Percentiles rank a stretch among this genome's conserved stretches.
These are phyloP conservation scores for Eucidaris tribuloides DNA, from an alignment of 35 echinoderm and acorn worm species.

Conservation along the genomic window DNA sequence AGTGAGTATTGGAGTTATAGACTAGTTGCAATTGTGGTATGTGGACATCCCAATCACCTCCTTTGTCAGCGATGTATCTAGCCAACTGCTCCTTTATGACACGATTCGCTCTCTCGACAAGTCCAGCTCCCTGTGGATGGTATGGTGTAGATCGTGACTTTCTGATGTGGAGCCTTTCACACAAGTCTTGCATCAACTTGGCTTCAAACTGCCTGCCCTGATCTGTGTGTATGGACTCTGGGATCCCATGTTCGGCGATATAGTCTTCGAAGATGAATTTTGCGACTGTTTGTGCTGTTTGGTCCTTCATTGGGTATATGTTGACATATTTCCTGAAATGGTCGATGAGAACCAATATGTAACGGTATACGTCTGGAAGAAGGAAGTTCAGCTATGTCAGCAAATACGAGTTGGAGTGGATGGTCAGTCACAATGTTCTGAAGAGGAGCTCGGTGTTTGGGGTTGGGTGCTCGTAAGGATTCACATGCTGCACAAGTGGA, in stretches of 20 bases:
- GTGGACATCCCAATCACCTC: slow-evolving; percentile 3
- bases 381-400: slow-evolving; percentile 11
- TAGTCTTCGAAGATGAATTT: slow-evolving; percentile 18
- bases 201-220: slow-evolving; percentile 41
- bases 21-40: not conserved
- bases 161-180: not conserved
- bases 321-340: slow-evolving; percentile 1
- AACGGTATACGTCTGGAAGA: not conserved
- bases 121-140: slow-evolving; percentile 28
- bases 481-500: not conserved
- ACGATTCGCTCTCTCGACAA: slow-evolving; percentile 14
- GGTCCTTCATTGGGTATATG: slow-evolving; percentile 8
- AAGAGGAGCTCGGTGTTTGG: slow-evolving; percentile 9
- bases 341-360: slow-evolving; percentile 12
- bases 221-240: slow-evolving; percentile 19
- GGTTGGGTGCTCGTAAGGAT: not conserved
- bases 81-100: slow-evolving; percentile 6
- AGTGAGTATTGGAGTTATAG: not conserved
- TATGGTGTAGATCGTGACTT: slow-evolving; percentile 34
- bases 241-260: slow-evolving; percentile 29
- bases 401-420: not conserved
- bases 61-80: not conserved
- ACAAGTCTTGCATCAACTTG: slow-evolving; percentile 2
- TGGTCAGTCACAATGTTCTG: not conserved
- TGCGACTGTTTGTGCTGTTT: slow-evolving; percentile 17